Conservation (phyloP, 2,797 vertebrate species). For the Pipistrellus pygmaeus region DNA sequence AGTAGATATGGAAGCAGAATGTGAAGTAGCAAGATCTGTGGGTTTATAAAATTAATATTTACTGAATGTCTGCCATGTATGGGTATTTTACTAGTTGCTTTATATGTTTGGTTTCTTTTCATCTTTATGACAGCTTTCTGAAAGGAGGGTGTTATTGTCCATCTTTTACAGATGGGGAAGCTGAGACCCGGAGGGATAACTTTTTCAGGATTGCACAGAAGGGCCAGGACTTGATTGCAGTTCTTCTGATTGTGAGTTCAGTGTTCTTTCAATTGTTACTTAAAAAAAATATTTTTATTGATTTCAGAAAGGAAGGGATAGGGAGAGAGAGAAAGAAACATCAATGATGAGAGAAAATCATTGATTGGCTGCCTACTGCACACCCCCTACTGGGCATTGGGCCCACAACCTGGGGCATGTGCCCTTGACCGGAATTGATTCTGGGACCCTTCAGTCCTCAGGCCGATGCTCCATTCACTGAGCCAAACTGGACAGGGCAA, state of each 20-base stretch:
- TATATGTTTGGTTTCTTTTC: not conserved
- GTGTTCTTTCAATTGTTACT: constrained; percentile 1
- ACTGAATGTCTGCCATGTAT: not conserved
- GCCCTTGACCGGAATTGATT: too few species aligned
- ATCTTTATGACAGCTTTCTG: not conserved
- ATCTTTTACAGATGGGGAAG: not conserved
- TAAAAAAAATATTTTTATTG: not conserved
- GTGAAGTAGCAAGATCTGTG: not conserved
- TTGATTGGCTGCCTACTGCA: too few species aligned
- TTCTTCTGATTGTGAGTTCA: constrained; percentile 17
- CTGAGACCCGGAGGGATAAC: not conserved
- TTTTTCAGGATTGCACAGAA: not conserved
- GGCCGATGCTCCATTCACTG: too few species aligned
- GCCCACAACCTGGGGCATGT: too few species aligned
- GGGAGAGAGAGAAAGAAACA: too few species aligned
- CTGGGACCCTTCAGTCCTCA: too few species aligned
- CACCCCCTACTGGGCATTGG: too few species aligned
- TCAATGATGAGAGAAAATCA: too few species aligned
- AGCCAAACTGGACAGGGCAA: too few species aligned
- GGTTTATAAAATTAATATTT: not conserved
- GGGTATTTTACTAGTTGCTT: not conserved
- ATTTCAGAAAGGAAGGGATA: too few species aligned
- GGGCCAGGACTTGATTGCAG: not conserved
- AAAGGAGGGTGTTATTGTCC: not conserved
- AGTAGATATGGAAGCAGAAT: not conserved